A percentile compares a stretch with the other conserved stretches of the same genome.
Conservation (phyloP, 2,797 vertebrate species). For the Spea hammondii region DNA sequence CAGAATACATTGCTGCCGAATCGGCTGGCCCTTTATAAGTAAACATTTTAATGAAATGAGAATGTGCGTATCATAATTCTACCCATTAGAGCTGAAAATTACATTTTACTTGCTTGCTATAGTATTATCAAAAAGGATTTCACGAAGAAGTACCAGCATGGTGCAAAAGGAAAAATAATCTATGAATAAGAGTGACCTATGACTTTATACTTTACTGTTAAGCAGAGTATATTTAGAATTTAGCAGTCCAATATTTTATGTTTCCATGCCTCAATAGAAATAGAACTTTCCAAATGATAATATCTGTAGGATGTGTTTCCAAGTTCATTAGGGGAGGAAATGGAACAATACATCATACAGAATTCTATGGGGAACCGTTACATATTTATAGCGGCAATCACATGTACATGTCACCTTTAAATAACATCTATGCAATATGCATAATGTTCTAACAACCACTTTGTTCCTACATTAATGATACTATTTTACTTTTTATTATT, state of each 20-base stretch:
- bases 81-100: background rate
- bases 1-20: too few species aligned
- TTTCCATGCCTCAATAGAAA: background rate
- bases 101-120: background rate
- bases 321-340: background rate
- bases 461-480: too few species aligned
- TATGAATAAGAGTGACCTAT: background rate
- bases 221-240: conserved; percentile 22
- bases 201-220: background rate
- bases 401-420: background rate
- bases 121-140: conserved; percentile 7
- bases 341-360: background rate
- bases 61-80: too few species aligned
- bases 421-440: background rate
- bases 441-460: background rate
- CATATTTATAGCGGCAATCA: conserved; percentile 4
- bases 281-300: background rate
- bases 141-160: background rate
- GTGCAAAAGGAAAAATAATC: conserved; percentile 31
- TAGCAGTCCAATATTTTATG: background rate
- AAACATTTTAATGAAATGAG: too few species aligned
- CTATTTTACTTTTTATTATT: too few species aligned
- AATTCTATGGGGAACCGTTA: background rate
- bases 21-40: too few species aligned
- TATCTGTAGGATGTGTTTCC: background rate